phyloP scores from a whole-genome alignment of 2,797 vertebrate genomes.

The Myripristis jacobus region DNA sequence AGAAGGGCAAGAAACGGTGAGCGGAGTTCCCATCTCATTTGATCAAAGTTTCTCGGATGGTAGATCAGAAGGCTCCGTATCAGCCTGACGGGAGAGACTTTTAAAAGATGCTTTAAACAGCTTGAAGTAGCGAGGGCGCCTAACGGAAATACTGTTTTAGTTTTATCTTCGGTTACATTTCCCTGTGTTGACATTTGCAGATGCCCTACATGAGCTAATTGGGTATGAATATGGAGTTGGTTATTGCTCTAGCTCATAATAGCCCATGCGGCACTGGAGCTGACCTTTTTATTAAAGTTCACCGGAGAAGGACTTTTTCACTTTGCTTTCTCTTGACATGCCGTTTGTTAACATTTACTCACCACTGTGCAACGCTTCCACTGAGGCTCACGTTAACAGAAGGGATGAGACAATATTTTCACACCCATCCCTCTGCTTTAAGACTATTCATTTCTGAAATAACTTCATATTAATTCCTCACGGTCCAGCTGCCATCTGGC shows the following conservation, averaged over 20 bases:
- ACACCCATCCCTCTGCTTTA: slow-evolving; percentile 30
- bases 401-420: slow-evolving; percentile 53
- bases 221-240: slow-evolving; percentile 7
- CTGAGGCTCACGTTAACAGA: slow-evolving; percentile 42
- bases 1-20: slow-evolving; percentile 31
- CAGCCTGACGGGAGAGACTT: neutral
- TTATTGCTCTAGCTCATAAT: slow-evolving; percentile 1
- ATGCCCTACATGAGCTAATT: slow-evolving; percentile 26
- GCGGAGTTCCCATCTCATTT: slow-evolving; percentile 30
- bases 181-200: slow-evolving; percentile 25
- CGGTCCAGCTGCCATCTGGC: slow-evolving; percentile 57
- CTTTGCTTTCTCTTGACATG: slow-evolving; percentile 1
- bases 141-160: slow-evolving; percentile 3
- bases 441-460: slow-evolving; percentile 51
- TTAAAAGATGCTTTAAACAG: slow-evolving; percentile 25
- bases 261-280: neutral
- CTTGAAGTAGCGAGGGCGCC: slow-evolving; percentile 7
- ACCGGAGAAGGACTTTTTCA: slow-evolving; percentile 12
- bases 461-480: slow-evolving; percentile 52
- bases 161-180: slow-evolving; percentile 28
- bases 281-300: slow-evolving; percentile 35
- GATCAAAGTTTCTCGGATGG: slow-evolving; percentile 28
- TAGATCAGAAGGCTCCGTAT: slow-evolving; percentile 3
- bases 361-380: neutral
- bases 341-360: slow-evolving; percentile 36